phyloP scores from a whole-genome alignment of 2,888 invertebrate genomes.

The Vesta saturnalis region DNA sequence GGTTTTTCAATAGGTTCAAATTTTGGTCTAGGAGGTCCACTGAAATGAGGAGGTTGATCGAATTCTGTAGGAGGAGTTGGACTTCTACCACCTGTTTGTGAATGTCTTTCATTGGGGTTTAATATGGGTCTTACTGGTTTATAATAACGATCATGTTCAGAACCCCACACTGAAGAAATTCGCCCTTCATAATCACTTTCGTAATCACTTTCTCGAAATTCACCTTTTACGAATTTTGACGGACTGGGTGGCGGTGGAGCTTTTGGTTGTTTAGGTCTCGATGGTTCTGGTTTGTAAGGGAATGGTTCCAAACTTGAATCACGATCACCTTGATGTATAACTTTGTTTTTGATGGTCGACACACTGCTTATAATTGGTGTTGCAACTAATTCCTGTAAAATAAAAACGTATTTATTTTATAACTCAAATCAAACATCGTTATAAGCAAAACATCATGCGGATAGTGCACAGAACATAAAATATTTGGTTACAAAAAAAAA shows the following conservation, averaged over 20 bases:
- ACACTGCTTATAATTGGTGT: conserved; percentile 65
- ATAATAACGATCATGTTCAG: conserved; percentile 67
- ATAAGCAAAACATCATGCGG: background rate
- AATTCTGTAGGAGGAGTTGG: conserved; percentile 70
- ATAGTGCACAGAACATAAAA: conserved; percentile 1
- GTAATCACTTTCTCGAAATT: conserved; percentile 75
- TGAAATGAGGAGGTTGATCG: conserved; percentile 63
- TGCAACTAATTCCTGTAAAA: conserved; percentile 66
- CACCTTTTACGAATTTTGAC: conserved; percentile 72
- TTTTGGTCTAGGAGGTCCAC: conserved; percentile 65
- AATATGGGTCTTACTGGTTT: conserved; percentile 69
- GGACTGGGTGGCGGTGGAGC: conserved; percentile 69
- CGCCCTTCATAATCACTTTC: conserved; percentile 76
- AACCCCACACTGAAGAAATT: conserved; percentile 71
- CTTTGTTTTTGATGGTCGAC: conserved; percentile 59
- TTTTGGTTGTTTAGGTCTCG: conserved; percentile 56
- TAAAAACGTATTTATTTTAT: conserved; percentile 10
- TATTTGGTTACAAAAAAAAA: background rate
- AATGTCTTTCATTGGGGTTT: conserved; percentile 63
- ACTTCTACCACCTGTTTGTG: conserved; percentile 62
- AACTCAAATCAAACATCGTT: background rate
- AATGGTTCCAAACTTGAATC: conserved; percentile 61
- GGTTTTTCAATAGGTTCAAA: conserved; percentile 68
- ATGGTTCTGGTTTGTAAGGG: conserved; percentile 61
- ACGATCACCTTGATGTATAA: conserved; percentile 55